Base-by-base conservation (phyloP, 2,797 vertebrate genomes). In the Rousettus madagascariensis region DNA sequence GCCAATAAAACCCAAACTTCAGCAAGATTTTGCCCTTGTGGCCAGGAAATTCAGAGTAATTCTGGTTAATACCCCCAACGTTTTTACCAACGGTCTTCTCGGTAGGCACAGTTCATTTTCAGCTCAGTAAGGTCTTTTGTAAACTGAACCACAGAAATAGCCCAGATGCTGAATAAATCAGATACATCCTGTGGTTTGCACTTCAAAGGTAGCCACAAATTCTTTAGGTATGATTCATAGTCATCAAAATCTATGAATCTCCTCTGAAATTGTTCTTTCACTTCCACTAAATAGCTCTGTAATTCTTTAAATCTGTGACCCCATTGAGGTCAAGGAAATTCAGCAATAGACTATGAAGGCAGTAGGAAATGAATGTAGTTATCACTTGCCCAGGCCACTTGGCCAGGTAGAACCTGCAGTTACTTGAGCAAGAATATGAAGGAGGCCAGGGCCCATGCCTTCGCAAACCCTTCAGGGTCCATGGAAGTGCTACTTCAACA, bases 161-260 rank as follows among this genome's bases (percentile, higher is more conserved):
- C 46, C 19, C 88, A 93, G 91, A 95, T 83, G 90, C 80, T 86
- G 84, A 94, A 79, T 87, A 93, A 97, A 93, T 97, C 95, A 96
- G 88, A 96, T 55, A 82, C 46, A 86, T 95, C 95, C 82, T 95
- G 95, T 96, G 96, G 95, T 89, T 95, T 53, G 46, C 57, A 79
- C 95, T 95, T 96, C 97, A 97, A 96, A 98, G 95, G 86, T 87
- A 95, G 95, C 96, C 97, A 97, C 96, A 97, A 83, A 97, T 97
- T 97, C 86, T 90, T 94, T 80, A 91, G 94, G 89, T 95, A 84
- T 97, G 97, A 97, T 79, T 97, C 97, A 97, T 22, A 83, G 87
- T 77, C 94, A 78, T 96, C 94, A 82, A 89, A 93, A 90, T 72
- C 86, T 86, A 89, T 63, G 94, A 91, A 63, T 80, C 71, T 79